Conservation (phyloP, 2,888 invertebrate genomes). For the Allacma fusca region DNA sequence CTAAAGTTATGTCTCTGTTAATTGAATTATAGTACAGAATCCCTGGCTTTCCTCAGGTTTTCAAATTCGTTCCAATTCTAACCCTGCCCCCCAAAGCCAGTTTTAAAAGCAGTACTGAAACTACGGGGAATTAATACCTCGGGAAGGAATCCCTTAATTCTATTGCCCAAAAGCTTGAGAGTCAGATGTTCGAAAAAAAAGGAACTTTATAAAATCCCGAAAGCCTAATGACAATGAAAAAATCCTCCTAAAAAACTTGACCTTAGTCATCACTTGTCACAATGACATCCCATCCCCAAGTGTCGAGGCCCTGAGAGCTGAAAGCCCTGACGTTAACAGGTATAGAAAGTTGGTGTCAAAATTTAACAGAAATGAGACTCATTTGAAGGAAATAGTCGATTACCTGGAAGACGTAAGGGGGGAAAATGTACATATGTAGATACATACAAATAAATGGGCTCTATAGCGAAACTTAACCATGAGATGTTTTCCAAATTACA, state of each 20-base stretch:
- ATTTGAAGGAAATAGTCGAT: conserved; percentile 11
- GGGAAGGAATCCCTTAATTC: no score
- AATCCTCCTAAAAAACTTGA: neutral
- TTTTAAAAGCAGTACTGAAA: neutral
- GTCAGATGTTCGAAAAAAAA: neutral
- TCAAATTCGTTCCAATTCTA: no score
- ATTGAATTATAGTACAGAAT: neutral
- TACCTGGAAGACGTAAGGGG: neutral
- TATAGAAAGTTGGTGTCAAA: neutral
- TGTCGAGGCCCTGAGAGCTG: neutral
- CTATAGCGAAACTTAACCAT: no score
- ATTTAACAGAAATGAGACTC: neutral
- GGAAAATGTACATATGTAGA: neutral
- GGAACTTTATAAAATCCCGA: neutral
- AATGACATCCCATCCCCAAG: neutral
- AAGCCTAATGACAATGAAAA: no score
- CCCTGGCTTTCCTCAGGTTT: no score
- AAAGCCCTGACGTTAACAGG: neutral
- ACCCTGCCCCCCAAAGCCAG: neutral
- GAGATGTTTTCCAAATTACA: no score
- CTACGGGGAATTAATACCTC: no score
- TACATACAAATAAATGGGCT: no score
- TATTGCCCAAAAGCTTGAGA: no score
- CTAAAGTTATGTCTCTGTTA: neutral
- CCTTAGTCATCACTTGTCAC: conserved; percentile 7